Conservation (phyloP, 2,797 vertebrate genomes). For the Mycteria americana region DNA sequence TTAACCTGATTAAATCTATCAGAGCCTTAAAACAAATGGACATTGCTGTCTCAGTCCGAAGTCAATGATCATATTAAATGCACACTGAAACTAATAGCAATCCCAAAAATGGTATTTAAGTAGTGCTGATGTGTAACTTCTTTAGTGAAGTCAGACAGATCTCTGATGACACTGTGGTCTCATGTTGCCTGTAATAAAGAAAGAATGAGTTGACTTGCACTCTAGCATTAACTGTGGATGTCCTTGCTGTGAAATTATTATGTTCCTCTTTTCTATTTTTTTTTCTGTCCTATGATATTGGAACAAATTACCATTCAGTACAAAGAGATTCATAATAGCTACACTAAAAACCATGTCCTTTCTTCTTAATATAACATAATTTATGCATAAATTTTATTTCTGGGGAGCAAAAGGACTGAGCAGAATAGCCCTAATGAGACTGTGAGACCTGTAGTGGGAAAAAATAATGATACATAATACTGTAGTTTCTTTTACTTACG, state of each 20-base stretch:
- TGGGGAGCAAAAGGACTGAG: neutral
- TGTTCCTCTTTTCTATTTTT: neutral
- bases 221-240: neutral
- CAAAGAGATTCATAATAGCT: neutral
- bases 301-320: neutral
- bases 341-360: neutral
- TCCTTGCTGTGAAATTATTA: neutral
- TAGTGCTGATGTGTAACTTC: neutral
- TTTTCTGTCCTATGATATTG: neutral
- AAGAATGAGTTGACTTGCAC: neutral
- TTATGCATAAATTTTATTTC: neutral
- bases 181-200: neutral
- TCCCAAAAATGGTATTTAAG: neutral
- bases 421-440: neutral
- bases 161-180: neutral
- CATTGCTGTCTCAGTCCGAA: neutral
- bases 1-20: neutral
- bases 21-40: neutral
- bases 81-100: neutral
- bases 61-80: neutral
- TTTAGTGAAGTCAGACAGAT: neutral
- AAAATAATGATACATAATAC: neutral
- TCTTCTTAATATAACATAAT: neutral
- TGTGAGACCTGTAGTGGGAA: accelerated
- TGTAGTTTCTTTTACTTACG: neutral